Evolutionary conservation across 2,797 vertebrate genomes (phyloP).

Genomic region (Artibeus lituratus): DNA sequence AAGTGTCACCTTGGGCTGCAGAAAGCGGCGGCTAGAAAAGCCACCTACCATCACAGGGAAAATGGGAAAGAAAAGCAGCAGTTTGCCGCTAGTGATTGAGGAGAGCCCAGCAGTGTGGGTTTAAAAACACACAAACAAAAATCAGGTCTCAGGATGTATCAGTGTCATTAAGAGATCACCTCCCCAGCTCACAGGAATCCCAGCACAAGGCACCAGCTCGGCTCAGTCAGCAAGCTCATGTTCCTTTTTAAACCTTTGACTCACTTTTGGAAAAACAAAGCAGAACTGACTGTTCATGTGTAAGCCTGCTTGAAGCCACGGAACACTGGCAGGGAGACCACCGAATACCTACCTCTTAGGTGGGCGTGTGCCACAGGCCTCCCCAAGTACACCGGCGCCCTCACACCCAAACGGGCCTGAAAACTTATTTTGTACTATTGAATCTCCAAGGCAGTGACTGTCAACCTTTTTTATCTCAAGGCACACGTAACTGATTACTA

Average conservation of each 20-base stretch:
- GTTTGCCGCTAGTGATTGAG: conserved; percentile 57
- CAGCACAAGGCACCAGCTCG: neutral
- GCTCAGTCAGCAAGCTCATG: neutral
- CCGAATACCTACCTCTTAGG: neutral
- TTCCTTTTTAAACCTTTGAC: neutral
- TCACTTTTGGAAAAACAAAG: conserved; percentile 19
- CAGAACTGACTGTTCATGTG: neutral
- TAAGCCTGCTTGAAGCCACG: neutral
- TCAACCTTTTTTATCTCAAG: neutral
- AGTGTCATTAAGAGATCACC: neutral
- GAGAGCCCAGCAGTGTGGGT: conserved; percentile 20
- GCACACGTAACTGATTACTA: neutral
- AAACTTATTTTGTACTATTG: neutral
- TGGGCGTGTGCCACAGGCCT: accelerated
- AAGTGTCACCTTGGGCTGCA: conserved; percentile 11
- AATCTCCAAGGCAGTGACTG: neutral
- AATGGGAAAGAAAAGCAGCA: conserved; percentile 33
- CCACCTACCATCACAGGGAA: neutral
- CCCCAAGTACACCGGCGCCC: neutral
- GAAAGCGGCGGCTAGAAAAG: neutral
- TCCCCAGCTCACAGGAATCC: neutral
- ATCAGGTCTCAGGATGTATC: neutral
- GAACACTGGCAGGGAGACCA: neutral
- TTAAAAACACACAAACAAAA: conserved; percentile 48
- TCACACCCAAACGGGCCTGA: neutral